These are phyloP conservation scores for Tipula lateralis DNA, from an alignment of 2,888 invertebrate genomes.

Conservation along the genomic window DNA sequence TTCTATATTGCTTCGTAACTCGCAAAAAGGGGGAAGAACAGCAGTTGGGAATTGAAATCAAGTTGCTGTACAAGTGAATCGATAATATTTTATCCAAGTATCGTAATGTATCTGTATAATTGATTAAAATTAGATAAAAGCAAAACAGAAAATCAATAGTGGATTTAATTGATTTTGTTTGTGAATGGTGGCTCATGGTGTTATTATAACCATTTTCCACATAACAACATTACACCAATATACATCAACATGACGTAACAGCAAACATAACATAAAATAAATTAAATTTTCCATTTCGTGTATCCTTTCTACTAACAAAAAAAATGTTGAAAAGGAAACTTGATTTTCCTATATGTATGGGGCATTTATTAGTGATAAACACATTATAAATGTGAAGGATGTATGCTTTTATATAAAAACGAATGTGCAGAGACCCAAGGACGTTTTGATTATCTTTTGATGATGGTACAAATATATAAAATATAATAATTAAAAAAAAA, in stretches of 20 bases:
- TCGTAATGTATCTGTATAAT: background rate
- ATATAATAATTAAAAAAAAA: background rate
- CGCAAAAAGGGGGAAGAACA: background rate
- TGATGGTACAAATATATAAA: background rate
- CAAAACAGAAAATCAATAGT: background rate
- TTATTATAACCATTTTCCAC: background rate
- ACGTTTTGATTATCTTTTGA: background rate
- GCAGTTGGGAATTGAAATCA: background rate
- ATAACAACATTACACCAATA: background rate
- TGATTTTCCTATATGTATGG: background rate
- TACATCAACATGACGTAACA: background rate
- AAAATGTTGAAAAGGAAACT: background rate
- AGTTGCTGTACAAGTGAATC: background rate
- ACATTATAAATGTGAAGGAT: background rate
- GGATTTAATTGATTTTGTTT: background rate
- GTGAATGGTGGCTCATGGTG: background rate
- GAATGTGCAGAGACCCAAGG: background rate
- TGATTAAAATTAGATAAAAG: background rate
- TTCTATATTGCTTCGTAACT: too few species aligned
- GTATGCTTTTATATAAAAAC: background rate
- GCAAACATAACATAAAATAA: background rate
- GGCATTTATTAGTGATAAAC: background rate
- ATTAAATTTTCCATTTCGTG: background rate
- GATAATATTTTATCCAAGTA: background rate
- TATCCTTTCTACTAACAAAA: background rate